Conservation (phyloP, 1,140 invertebrate genomes). For the Leptestheria dahalacensis region DNA sequence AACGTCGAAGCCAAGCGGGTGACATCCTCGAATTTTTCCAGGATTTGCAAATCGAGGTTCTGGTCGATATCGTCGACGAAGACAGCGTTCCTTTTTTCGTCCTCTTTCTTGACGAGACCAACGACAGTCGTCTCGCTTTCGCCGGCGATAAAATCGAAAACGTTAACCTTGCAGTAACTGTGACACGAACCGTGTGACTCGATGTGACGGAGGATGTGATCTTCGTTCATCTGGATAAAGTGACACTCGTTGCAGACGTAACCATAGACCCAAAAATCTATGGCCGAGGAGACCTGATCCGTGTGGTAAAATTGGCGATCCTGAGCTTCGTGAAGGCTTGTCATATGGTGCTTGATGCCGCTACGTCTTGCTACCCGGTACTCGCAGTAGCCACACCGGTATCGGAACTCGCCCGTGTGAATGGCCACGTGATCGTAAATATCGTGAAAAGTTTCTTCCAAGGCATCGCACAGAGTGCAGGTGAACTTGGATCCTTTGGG, state of each 20-base stretch:
- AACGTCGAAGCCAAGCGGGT: too few species aligned
- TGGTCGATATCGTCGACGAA: background rate
- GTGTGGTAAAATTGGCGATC: constrained; percentile 25
- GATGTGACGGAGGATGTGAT: constrained; percentile 42
- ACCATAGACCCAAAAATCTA: constrained; percentile 26
- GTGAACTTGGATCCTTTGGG: constrained; percentile 12
- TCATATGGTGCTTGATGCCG: constrained; percentile 31
- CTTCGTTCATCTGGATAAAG: constrained; percentile 43
- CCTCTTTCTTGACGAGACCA: background rate
- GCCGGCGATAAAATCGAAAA: background rate
- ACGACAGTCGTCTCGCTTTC: background rate
- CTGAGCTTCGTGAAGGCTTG: constrained; percentile 17
- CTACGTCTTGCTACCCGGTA: constrained; percentile 30
- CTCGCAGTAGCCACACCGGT: constrained; percentile 39
- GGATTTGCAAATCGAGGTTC: background rate
- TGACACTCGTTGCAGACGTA: constrained; percentile 49
- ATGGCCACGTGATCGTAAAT: constrained; percentile 51
- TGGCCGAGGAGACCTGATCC: background rate
- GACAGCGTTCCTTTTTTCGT: background rate
- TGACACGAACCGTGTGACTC: constrained; percentile 33
- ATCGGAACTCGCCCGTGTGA: constrained; percentile 55
- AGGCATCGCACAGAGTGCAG: constrained; percentile 23
- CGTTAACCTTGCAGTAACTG: constrained; percentile 12
- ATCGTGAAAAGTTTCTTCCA: constrained; percentile 30
- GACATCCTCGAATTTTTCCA: constrained; percentile 3